These are phyloP conservation scores for Hydroisotoma schaefferi DNA, from an alignment of 2,888 invertebrate species.

Conservation along the genomic window DNA sequence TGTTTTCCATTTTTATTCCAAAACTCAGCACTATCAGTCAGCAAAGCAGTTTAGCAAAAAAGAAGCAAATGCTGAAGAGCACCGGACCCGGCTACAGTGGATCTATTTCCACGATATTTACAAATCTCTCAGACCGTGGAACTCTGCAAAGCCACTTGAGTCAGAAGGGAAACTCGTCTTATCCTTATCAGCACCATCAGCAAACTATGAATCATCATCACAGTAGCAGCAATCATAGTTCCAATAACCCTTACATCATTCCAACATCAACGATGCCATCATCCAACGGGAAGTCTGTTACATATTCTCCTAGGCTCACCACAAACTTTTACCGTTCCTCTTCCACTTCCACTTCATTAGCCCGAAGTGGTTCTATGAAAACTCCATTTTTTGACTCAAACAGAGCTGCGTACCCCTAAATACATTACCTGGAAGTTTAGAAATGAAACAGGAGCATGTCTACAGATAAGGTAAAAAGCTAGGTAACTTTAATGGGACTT, in stretches of 20 bases:
- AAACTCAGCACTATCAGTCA: conserved; percentile 51
- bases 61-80: conserved; percentile 48
- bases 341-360: conserved; percentile 46
- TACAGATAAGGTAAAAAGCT: too few relatives aligned
- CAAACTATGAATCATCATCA: not conserved
- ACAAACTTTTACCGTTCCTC: conserved; percentile 48
- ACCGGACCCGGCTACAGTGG: conserved; percentile 48
- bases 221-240: conserved; percentile 3
- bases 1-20: conserved; percentile 51
- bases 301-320: conserved; percentile 48
- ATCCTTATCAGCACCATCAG: conserved; percentile 3
- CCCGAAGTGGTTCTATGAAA: conserved; percentile 48
- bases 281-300: conserved; percentile 44
- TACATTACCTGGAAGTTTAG: too few relatives aligned
- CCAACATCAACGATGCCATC: conserved; percentile 34
- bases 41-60: conserved; percentile 48
- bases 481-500: too few relatives aligned
- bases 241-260: conserved; percentile 18
- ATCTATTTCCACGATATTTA: conserved; percentile 50
- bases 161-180: conserved; percentile 36
- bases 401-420: conserved; percentile 47
- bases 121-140: conserved; percentile 49
- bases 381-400: conserved; percentile 45
- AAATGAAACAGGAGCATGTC: too few relatives aligned
- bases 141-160: conserved; percentile 46